Percentiles rank a stretch among this genome's conserved stretches.
phyloP scores from a whole-genome alignment of 2,113 vertebrate genomes.

The Labeo catla region DNA sequence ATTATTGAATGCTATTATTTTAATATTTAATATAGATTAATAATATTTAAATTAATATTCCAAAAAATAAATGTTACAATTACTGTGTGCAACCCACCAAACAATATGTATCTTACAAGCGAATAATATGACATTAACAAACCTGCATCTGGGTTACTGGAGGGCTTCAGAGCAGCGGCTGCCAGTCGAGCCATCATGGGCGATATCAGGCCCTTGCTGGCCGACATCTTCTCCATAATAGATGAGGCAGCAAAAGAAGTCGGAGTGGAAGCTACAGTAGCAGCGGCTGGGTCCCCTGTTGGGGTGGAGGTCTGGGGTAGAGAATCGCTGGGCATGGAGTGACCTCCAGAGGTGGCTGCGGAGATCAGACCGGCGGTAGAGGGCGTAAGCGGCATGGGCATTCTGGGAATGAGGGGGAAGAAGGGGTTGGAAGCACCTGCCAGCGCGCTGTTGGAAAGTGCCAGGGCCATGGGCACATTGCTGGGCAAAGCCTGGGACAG shows the following conservation, averaged over 20 bases:
- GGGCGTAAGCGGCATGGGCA: conserved; percentile 82
- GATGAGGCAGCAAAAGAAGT: conserved; percentile 83
- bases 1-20: neutral
- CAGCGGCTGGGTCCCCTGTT: conserved; percentile 72
- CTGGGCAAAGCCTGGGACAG: conserved; percentile 90
- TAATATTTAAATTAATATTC: neutral
- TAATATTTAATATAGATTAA: neutral
- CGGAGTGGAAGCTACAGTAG: conserved; percentile 72
- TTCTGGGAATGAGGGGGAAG: conserved; percentile 88
- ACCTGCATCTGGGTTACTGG: conserved; percentile 86
- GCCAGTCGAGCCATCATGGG: conserved; percentile 98
- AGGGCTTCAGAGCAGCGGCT: conserved; percentile 94
- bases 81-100: neutral
- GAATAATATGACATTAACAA: conserved; percentile 61
- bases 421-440: conserved; percentile 78
- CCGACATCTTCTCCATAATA: conserved; percentile 97
- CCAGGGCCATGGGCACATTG: conserved; percentile 89
- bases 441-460: conserved; percentile 84
- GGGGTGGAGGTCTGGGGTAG: conserved; percentile 80
- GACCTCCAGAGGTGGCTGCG: conserved; percentile 74
- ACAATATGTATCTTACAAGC: neutral
- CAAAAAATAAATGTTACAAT: neutral
- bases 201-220: conserved; percentile 97
- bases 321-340: conserved; percentile 79
- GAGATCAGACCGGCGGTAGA: conserved; percentile 82